A percentile compares a stretch with the other conserved stretches of the same genome.
These are phyloP conservation scores for Ptiloglossa arizonensis DNA, from an alignment of 1,140 invertebrate genomes.

Conservation along the genomic window DNA sequence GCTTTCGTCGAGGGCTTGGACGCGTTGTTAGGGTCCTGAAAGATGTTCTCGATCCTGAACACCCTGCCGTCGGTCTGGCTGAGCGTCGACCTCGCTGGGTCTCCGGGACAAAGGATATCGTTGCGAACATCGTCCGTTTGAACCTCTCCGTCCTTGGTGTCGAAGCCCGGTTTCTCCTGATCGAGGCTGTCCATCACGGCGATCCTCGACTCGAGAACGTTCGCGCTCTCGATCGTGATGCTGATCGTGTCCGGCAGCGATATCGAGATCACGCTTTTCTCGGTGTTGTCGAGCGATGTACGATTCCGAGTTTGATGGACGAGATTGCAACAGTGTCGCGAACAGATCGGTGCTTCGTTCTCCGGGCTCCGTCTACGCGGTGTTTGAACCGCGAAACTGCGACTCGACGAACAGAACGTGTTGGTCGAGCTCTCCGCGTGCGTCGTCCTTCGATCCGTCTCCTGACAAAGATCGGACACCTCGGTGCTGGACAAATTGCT, in stretches of 20 bases:
- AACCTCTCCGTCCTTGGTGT: constrained; percentile 53
- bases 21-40: constrained; percentile 64
- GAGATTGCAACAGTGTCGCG: constrained; percentile 28
- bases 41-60: constrained; percentile 75
- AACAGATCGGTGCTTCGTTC: neutral
- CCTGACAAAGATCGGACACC: constrained; percentile 50
- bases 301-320: neutral
- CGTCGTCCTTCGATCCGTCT: constrained; percentile 29
- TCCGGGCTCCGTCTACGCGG: neutral
- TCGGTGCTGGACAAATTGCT: constrained; percentile 64
- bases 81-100: constrained; percentile 33
- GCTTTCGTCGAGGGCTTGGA: constrained; percentile 25
- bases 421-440: constrained; percentile 68
- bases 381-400: constrained; percentile 54
- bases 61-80: constrained; percentile 63
- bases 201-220: constrained; percentile 71
- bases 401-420: constrained; percentile 43
- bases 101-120: neutral
- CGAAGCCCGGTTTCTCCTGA: neutral
- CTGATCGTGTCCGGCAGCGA: constrained; percentile 73
- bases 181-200: constrained; percentile 64
- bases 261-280: constrained; percentile 74
- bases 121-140: constrained; percentile 64
- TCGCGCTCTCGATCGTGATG: constrained; percentile 74
- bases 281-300: constrained; percentile 6